Evolutionary conservation across 2,888 invertebrate species (phyloP).

Genomic region (Archips xylosteana): DNA sequence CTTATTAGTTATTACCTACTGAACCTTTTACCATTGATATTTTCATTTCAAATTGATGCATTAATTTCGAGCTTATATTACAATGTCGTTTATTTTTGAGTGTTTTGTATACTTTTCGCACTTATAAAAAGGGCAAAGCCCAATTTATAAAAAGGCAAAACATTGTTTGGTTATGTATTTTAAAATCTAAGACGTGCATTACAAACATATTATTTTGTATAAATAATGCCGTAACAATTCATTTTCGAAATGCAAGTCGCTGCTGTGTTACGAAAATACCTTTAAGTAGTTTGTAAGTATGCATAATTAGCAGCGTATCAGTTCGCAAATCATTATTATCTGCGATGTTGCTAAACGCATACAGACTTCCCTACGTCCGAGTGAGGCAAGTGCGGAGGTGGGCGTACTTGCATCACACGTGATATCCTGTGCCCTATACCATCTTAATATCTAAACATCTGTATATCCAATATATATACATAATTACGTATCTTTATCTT

Average conservation of each 20-base stretch:
- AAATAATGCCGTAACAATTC: not conserved
- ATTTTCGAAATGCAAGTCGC: conserved; percentile 19
- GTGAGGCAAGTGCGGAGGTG: conserved; percentile 57
- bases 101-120: not conserved
- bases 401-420: conserved; percentile 55
- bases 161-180: not conserved
- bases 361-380: conserved; percentile 53
- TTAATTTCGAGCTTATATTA: not conserved
- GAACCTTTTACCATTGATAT: conserved; percentile 3
- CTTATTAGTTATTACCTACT: not conserved
- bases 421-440: conserved; percentile 53
- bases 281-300: conserved; percentile 20
- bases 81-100: not conserved
- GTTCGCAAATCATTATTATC: conserved; percentile 58
- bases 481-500: conserved; percentile 9
- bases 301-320: conserved; percentile 53
- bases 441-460: too few relatives aligned
- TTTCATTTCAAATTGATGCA: not conserved
- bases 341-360: conserved; percentile 53
- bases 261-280: conserved; percentile 27
- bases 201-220: not conserved
- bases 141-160: not conserved
- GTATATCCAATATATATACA: not conserved
- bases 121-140: too few relatives aligned
- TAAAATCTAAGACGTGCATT: not conserved